Evolutionary conservation across 30 jellyfish, hydroid and myxozoan genomes (phyloP).

Genomic region (Clytia hemisphaerica): DNA sequence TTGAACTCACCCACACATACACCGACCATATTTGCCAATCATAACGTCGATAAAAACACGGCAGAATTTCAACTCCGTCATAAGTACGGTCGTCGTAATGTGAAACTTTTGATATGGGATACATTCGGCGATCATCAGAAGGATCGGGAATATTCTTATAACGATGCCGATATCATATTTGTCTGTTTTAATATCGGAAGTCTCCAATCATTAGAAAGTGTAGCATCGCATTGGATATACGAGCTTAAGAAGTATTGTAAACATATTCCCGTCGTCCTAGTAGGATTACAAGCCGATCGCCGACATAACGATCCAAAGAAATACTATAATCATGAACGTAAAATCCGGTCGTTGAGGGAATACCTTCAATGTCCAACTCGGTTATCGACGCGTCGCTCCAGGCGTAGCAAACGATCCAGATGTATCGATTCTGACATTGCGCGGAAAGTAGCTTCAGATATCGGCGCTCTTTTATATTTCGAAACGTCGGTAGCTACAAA

Average conservation of each 20-base stretch:
- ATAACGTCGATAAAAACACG: slow-evolving; percentile 60
- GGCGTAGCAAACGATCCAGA: too few relatives aligned
- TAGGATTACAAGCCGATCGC: slow-evolving; percentile 84
- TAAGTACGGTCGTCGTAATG: slow-evolving; percentile 63
- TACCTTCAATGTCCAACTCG: not conserved
- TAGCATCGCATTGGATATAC: slow-evolving; percentile 63
- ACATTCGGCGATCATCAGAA: slow-evolving; percentile 86
- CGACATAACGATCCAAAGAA: slow-evolving; percentile 57
- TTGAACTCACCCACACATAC: slow-evolving; percentile 54
- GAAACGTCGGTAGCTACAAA: slow-evolving; percentile 75
- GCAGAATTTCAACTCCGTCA: slow-evolving; percentile 17
- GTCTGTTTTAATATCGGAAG: slow-evolving; percentile 74
- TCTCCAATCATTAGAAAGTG: slow-evolving; percentile 54
- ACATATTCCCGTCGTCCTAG: slow-evolving; percentile 63
- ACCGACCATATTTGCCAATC: slow-evolving; percentile 82
- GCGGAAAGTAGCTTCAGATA: slow-evolving; percentile 65
- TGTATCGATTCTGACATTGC: slow-evolving; percentile 69
- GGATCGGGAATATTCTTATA: slow-evolving; percentile 73
- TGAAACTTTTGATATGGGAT: slow-evolving; percentile 70
- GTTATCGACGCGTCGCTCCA: slow-evolving; percentile 33
- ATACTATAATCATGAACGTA: slow-evolving; percentile 11
- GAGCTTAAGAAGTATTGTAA: slow-evolving; percentile 69
- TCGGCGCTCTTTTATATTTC: slow-evolving; percentile 52
- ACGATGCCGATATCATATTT: slow-evolving; percentile 75
- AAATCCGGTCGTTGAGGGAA: slow-evolving; percentile 4